These are phyloP conservation scores for Sinocyclocheilus maitianheensis DNA, from an alignment of 2,113 vertebrate species.

Conservation along the genomic window DNA sequence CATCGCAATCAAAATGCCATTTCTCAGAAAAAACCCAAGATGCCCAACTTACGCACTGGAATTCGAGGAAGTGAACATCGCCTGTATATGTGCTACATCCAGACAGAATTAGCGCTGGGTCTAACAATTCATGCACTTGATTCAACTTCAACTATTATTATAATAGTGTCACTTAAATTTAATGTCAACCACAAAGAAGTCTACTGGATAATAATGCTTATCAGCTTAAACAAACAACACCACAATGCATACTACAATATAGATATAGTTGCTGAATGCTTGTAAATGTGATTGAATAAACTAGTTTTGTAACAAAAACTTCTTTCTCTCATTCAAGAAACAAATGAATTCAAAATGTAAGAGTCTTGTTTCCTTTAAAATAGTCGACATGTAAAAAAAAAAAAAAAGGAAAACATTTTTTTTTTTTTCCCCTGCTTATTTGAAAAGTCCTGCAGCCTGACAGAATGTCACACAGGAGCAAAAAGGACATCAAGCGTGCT, in stretches of 20 bases:
- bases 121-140: neutral
- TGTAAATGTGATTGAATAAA: constrained; percentile 29
- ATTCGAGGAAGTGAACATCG: constrained; percentile 74
- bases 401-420: too few relatives aligned
- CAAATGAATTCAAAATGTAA: neutral
- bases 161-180: neutral
- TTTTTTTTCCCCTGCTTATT: neutral
- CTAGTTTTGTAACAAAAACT: constrained; percentile 19
- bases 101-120: constrained; percentile 59
- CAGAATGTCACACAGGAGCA: too few relatives aligned
- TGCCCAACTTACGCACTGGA: constrained; percentile 73
- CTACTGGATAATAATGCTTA: neutral
- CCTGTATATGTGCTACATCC: constrained; percentile 76
- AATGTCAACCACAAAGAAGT: neutral
- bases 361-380: neutral
- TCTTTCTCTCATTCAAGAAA: neutral
- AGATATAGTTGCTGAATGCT: constrained; percentile 20
- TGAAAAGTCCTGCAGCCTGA: too few relatives aligned
- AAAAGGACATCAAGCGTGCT: too few relatives aligned
- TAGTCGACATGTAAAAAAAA: neutral
- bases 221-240: neutral
- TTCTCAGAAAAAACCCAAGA: constrained; percentile 71
- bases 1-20: constrained; percentile 72
- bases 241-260: neutral
- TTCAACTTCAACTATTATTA: neutral